Evolutionary conservation across 2,888 invertebrate species (phyloP).

Genomic region (Iphiclides podalirius): DNA sequence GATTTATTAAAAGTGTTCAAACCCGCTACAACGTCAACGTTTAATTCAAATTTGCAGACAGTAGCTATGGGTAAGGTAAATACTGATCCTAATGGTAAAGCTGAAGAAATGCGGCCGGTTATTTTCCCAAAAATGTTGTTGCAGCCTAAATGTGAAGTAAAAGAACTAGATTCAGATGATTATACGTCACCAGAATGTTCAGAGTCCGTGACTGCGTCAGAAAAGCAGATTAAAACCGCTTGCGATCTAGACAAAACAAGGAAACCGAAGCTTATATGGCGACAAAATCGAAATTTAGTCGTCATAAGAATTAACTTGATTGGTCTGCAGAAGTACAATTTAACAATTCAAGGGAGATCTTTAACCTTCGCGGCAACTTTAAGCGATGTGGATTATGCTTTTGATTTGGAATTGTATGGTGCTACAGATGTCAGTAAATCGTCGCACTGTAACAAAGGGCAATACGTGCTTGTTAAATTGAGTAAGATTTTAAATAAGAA

Average conservation of each 20-base stretch:
- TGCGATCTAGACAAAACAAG: constrained; percentile 31
- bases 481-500: constrained; percentile 47
- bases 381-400: constrained; percentile 50
- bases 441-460: constrained; percentile 54
- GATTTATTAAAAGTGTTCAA: constrained; percentile 35
- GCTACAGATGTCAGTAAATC: constrained; percentile 43
- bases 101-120: constrained; percentile 16
- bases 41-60: constrained; percentile 10
- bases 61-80: constrained; percentile 10
- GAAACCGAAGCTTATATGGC: constrained; percentile 60
- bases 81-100: constrained; percentile 4
- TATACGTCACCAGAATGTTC: constrained; percentile 33
- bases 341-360: constrained; percentile 43
- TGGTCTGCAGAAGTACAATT: constrained; percentile 50
- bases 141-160: constrained; percentile 15
- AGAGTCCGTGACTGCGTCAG: constrained; percentile 8
- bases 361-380: constrained; percentile 47
- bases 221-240: constrained; percentile 24
- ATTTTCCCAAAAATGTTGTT: constrained; percentile 11
- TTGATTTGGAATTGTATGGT: constrained; percentile 62
- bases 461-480: constrained; percentile 55
- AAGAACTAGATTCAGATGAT: constrained; percentile 45
- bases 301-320: constrained; percentile 57
- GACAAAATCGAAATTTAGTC: constrained; percentile 48
- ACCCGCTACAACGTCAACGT: constrained; percentile 4